These are phyloP conservation scores for Agapornis canus DNA, from an alignment of 2,797 vertebrate species.

Conservation along the genomic window DNA sequence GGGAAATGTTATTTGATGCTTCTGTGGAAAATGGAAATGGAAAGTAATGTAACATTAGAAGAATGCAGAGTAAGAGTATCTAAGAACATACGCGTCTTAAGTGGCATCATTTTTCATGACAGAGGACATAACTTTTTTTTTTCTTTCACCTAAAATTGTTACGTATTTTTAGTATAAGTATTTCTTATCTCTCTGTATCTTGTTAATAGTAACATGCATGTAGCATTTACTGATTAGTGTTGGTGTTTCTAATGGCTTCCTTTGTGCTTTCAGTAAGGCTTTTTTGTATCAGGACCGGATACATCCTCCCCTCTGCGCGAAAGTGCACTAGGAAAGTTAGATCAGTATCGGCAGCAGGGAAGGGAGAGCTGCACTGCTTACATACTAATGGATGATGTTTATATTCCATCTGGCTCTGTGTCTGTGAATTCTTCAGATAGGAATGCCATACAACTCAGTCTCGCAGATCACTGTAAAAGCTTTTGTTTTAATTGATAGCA, in stretches of 20 bases:
- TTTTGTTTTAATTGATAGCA: background rate
- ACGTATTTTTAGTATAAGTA: rapidly evolving
- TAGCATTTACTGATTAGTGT: background rate
- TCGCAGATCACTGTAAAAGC: background rate
- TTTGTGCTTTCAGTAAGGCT: background rate
- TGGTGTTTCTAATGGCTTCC: background rate
- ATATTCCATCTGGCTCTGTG: background rate
- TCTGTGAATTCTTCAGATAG: background rate
- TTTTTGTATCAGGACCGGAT: background rate
- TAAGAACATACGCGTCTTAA: background rate
- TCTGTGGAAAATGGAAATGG: background rate
- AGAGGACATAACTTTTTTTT: rapidly evolving
- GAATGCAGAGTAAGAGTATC: background rate
- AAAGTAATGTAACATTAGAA: background rate
- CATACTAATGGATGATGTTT: background rate
- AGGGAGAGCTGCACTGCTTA: background rate
- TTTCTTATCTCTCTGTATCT: background rate
- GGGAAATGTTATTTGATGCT: background rate
- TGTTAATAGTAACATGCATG: background rate
- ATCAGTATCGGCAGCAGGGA: background rate
- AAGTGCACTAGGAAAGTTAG: background rate
- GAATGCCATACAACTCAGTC: background rate
- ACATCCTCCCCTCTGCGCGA: background rate
- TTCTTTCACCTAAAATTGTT: background rate
- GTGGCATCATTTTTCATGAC: background rate